A percentile compares a stretch with the other conserved stretches of the same genome.
phyloP scores from a whole-genome alignment of 1,140 invertebrate genomes.

The Drosophila punjabiensis region DNA sequence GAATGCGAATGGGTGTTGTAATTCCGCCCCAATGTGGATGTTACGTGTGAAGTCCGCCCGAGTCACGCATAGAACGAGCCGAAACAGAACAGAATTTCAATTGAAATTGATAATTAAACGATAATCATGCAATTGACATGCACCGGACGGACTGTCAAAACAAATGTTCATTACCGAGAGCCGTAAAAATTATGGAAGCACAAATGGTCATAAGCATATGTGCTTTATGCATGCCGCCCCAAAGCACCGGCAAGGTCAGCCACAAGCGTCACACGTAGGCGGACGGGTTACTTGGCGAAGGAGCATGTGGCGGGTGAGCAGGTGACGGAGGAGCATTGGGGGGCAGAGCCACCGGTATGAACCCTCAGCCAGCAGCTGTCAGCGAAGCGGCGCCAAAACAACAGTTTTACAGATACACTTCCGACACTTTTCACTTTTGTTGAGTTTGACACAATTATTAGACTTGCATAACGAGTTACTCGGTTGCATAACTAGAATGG shows the following conservation, averaged over 20 bases:
- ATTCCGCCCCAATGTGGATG: constrained; percentile 6
- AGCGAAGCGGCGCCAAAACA: constrained; percentile 45
- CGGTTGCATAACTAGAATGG: constrained; percentile 41
- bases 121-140: constrained; percentile 79
- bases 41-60: constrained; percentile 20
- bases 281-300: constrained; percentile 10
- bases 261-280: constrained; percentile 39
- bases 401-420: constrained; percentile 50
- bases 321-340: constrained; percentile 1
- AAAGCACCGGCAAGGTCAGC: constrained; percentile 56
- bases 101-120: constrained; percentile 37
- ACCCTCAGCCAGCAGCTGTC: constrained; percentile 17
- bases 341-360: constrained; percentile 11
- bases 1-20: constrained; percentile 46
- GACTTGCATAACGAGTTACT: constrained; percentile 40
- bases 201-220: constrained; percentile 43
- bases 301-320: not conserved
- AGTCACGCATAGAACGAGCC: constrained; percentile 43
- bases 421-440: constrained; percentile 69
- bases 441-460: constrained; percentile 44
- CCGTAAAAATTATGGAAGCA: constrained; percentile 55
- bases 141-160: constrained; percentile 64
- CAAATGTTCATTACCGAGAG: constrained; percentile 60
- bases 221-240: constrained; percentile 48
- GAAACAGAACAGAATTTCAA: constrained; percentile 35